Evolutionary conservation across 1,140 invertebrate genomes (phyloP), one percentile per base, ranked within the genome.

Genomic region (Theocolax elegans): DNA sequence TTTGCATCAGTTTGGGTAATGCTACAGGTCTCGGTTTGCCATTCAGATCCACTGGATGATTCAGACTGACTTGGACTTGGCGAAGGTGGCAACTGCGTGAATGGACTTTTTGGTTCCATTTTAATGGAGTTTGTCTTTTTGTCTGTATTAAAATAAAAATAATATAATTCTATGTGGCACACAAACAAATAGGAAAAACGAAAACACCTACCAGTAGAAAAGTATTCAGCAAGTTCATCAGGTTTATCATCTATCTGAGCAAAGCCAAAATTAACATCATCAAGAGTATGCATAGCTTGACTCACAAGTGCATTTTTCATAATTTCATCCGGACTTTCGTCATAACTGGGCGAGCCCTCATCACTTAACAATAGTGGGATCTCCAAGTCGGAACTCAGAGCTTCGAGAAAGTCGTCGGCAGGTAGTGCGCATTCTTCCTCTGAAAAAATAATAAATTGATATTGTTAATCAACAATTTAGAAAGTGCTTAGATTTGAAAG

Each of bases 331-430:
- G 75, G 66, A 27, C 63, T 76, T 54, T 78, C 70, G 51, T 77
- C 72, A 9, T 44, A 58, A 48, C 23, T 67, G 8, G 64, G 67
- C 13, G 76, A 75, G 64, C 72, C 70, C 38, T 81, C 76, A 27
- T 67, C 75, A 6, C 75, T 76, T 10, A 77, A 51, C 0, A 78
- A 54, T 7, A 77, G 51, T 10, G 81, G 76, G 35, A 84, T 81
- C 42, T 81, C 82, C 60, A 83, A 60, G 54, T 81, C 81, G 1
- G 76, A 79, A 40, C 79, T 79, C 13, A 83, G 71, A 10, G 76
- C 73, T 67, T 83, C 78, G 27, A 83, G 74, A 42, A 84, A 80
- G 38, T 83, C 80, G 48, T 83, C 81, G 8, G 66, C 67, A 9
- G 76, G 72, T 9, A 80, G 56, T 49, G 71, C 42, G 51, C 53